Base-by-base conservation (phyloP, 2,113 vertebrate species). In the Oenanthe melanoleuca region DNA sequence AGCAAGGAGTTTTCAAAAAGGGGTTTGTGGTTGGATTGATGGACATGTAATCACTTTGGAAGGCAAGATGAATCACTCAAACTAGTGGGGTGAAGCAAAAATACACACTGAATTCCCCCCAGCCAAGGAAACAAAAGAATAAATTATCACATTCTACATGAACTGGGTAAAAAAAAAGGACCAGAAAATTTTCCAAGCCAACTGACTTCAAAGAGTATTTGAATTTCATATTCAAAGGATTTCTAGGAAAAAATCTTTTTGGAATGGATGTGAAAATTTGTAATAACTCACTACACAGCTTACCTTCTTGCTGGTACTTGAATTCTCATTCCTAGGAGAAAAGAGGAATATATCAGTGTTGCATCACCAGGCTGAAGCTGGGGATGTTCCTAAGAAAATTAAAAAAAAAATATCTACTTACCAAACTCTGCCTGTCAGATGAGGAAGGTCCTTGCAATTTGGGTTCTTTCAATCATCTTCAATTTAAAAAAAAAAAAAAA, bases 291-390 rank as follows among this genome's bases (percentile, higher is more conserved):
- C 33, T 57, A 60, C 0, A 2, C 20, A 89, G 38, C 94, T 89
- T 94, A 96, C 92, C 95, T 93, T 82, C 52, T 73, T 66, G 33
- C 28, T 93, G 47, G 55, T 63, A 42, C 63, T 59, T 66, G 63
- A 63, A 64, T 80, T 93, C 64, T 50, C 31, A 56, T 55, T 86
- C 89, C 94, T 96, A 96, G 28, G 37, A 96, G 67, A 93, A 52
- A 95, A 97, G 60, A 96, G 37, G 64, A 83, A 94, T 31, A 49
- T 42, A 83, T 95, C 71, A 97, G 85, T 86, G 56, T 45, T 88
- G 64, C 49, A 66, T 37, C 29, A 55, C 38, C 38, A 89, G 44
- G 72, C 22, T 88, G 50, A 89, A 77, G 29, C n/a, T 84, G 11
- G 14, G 13, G 15, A 3, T 73, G 24, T 29, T 87, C 8, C 42